phyloP scores from a whole-genome alignment of 2,113 vertebrate species.

The Eublepharis macularius region DNA sequence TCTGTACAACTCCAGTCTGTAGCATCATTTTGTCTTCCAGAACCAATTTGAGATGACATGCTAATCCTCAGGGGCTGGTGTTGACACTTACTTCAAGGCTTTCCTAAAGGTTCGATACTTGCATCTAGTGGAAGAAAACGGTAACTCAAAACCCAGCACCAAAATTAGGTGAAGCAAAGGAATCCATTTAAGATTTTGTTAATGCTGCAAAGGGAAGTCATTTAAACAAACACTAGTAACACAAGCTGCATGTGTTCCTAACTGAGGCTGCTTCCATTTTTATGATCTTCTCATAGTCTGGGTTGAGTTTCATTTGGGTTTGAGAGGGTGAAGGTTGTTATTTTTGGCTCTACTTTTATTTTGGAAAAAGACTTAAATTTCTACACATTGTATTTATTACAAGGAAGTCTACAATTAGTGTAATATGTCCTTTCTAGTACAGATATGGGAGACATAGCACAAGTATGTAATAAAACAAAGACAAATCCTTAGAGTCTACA shows the following conservation, averaged over 20 bases:
- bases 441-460: slow-evolving; percentile 17
- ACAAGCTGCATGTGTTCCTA: slow-evolving; percentile 41
- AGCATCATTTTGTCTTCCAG: background rate
- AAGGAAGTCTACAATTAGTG: background rate
- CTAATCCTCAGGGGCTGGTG: slow-evolving; percentile 23
- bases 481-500: background rate
- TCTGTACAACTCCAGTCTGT: background rate
- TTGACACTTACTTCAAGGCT: slow-evolving; percentile 24
- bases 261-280: slow-evolving; percentile 36
- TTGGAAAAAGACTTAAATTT: background rate
- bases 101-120: slow-evolving; percentile 59
- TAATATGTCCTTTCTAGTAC: background rate
- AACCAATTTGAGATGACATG: background rate
- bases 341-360: slow-evolving; percentile 17
- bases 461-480: slow-evolving; percentile 13
- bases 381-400: slow-evolving; percentile 25
- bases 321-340: slow-evolving; percentile 37
- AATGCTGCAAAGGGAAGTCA: slow-evolving; percentile 56
- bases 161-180: slow-evolving; percentile 52
- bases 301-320: slow-evolving; percentile 53
- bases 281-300: slow-evolving; percentile 37
- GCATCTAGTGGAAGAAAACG: slow-evolving; percentile 49
- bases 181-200: slow-evolving; percentile 56
- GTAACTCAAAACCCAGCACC: slow-evolving; percentile 32
- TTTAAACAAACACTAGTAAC: slow-evolving; percentile 68